Evolutionary conservation across 2,888 invertebrate species (phyloP).

Genomic region (Invenusta paracnida): DNA sequence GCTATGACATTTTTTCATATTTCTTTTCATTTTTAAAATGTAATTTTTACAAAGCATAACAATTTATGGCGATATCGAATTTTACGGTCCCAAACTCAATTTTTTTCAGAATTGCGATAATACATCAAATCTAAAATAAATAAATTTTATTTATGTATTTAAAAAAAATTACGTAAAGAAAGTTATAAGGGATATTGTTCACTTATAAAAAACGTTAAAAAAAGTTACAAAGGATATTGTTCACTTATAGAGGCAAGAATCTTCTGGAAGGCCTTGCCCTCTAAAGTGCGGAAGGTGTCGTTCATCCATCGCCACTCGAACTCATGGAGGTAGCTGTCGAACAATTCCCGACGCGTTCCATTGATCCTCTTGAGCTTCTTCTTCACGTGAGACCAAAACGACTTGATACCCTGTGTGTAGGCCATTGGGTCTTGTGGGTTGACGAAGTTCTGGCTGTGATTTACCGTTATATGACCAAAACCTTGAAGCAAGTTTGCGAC

Average conservation of each 20-base stretch:
- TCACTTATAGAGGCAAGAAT: background rate
- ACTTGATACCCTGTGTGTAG: slow-evolving; percentile 22
- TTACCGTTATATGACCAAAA: background rate
- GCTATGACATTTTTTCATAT: no score
- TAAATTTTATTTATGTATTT: no score
- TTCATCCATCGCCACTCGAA: background rate
- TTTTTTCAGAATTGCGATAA: no score
- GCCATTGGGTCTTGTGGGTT: background rate
- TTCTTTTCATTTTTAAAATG: no score
- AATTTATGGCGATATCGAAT: no score
- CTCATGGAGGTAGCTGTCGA: background rate
- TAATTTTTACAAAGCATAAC: no score
- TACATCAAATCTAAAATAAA: no score
- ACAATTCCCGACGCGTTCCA: background rate
- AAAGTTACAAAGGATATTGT: background rate
- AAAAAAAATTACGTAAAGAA: no score
- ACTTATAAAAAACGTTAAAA: background rate
- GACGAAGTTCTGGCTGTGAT: slow-evolving; percentile 10
- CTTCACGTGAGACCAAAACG: slow-evolving; percentile 11
- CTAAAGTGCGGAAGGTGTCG: background rate
- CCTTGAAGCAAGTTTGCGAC: background rate
- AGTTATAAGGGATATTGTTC: no score
- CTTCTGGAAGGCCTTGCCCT: background rate
- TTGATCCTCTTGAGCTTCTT: background rate
- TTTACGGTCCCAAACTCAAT: no score